A percentile compares a stretch with the other conserved stretches of the same genome.
Conservation (phyloP, 2,113 vertebrate species). For the Vulpes vulpes region DNA sequence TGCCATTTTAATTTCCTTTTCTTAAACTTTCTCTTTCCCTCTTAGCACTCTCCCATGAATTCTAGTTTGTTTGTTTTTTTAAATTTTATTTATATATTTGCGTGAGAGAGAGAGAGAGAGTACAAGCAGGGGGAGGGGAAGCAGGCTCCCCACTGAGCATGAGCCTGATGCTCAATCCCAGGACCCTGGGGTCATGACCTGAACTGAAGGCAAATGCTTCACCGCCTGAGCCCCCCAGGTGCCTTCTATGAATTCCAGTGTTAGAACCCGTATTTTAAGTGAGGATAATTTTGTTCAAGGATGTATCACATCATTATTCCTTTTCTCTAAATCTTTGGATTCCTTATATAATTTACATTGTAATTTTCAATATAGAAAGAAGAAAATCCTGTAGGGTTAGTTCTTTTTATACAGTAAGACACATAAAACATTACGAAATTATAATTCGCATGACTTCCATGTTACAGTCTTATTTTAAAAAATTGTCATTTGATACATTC, state of each 20-base stretch:
- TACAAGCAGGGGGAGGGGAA: too few relatives aligned
- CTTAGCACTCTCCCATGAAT: background rate
- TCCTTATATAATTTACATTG: background rate
- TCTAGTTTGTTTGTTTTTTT: background rate
- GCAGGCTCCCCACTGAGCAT: too few relatives aligned
- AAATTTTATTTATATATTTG: too few relatives aligned
- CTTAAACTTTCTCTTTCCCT: background rate
- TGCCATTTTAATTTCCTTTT: background rate
- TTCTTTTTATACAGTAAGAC: background rate
- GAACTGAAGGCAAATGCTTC: too few relatives aligned
- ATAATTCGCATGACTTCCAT: background rate
- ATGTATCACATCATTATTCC: background rate
- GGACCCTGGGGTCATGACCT: too few relatives aligned
- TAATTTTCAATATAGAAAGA: constrained; percentile 17
- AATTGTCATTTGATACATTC: background rate
- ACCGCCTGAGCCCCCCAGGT: too few relatives aligned
- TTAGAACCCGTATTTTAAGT: constrained; percentile 45
- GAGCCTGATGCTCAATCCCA: too few relatives aligned
- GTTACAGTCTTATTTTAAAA: background rate
- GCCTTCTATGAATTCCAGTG: too few relatives aligned
- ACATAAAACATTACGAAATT: background rate
- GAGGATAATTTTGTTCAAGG: constrained; percentile 11
- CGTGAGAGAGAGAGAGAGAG: too few relatives aligned
- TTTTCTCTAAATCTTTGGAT: constrained; percentile 19
- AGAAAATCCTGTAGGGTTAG: constrained; percentile 21